A percentile compares a stretch with the other conserved stretches of the same genome.
phyloP scores from a whole-genome alignment of 2,113 vertebrate genomes.

The Psittacus erithacus region DNA sequence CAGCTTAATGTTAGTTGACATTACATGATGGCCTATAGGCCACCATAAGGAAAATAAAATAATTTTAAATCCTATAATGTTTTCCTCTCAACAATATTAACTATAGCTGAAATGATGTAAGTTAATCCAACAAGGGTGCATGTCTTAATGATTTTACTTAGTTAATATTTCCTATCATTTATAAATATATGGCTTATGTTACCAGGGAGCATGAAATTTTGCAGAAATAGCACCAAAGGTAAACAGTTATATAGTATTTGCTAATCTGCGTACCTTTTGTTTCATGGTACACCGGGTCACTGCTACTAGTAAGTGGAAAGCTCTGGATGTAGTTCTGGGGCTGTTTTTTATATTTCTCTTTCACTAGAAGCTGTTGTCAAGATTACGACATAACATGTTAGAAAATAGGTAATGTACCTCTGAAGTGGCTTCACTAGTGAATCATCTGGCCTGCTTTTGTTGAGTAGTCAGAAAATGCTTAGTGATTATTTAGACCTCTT shows the following conservation, averaged over 20 bases:
- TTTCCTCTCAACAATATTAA: background rate
- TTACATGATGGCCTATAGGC: fast-evolving
- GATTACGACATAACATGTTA: background rate
- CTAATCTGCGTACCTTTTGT: background rate
- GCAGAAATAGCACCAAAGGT: background rate
- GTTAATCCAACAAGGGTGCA: background rate
- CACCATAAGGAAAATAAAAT: background rate
- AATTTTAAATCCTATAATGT: background rate
- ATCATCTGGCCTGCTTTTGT: background rate
- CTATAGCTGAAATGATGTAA: background rate
- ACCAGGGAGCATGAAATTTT: background rate
- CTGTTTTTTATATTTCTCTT: background rate
- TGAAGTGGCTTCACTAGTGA: background rate
- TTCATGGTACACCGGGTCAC: background rate
- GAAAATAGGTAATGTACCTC: fast-evolving
- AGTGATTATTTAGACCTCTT: background rate
- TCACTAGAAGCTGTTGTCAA: background rate
- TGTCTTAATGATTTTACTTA: background rate
- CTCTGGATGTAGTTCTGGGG: background rate
- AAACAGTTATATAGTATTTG: background rate
- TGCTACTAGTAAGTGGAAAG: background rate
- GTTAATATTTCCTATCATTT: background rate
- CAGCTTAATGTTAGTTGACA: background rate
- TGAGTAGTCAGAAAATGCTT: background rate
- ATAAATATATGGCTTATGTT: background rate